Conservation (phyloP, 2,797 vertebrate species). For the Lithobates pipiens region DNA sequence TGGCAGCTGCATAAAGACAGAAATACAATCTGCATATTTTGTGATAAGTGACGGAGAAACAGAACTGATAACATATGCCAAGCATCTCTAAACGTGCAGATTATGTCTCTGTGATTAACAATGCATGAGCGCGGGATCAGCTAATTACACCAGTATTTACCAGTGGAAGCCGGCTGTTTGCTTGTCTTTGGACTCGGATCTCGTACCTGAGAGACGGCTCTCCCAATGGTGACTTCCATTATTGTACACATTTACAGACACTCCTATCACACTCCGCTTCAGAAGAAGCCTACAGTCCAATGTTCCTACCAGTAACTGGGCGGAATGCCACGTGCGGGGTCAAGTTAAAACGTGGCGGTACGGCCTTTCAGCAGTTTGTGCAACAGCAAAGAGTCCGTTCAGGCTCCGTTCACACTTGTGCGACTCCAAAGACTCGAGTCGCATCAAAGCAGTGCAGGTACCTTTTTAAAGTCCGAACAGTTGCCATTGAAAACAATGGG, state of each 20-base stretch:
- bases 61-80: slow-evolving; percentile 53
- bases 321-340: no score
- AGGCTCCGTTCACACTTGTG: no score
- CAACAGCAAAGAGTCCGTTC: no score
- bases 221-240: not conserved
- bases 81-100: slow-evolving; percentile 43
- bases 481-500: no score
- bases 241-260: not conserved
- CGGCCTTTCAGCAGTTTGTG: no score
- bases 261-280: no score
- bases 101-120: slow-evolving; percentile 50
- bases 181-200: slow-evolving; percentile 18
- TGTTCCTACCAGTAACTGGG: no score
- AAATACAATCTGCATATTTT: slow-evolving; percentile 59
- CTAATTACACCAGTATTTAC: slow-evolving; percentile 54
- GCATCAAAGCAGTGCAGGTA: no score
- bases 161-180: slow-evolving; percentile 21
- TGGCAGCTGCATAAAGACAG: slow-evolving; percentile 40
- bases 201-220: not conserved
- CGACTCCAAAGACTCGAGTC: no score
- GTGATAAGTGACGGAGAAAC: slow-evolving; percentile 49
- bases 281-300: no score
- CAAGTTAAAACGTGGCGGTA: no score
- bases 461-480: no score
- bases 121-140: slow-evolving; percentile 49